These are phyloP conservation scores for Brachystomella parvula DNA, from an alignment of 1,140 invertebrate species.

Conservation along the genomic window DNA sequence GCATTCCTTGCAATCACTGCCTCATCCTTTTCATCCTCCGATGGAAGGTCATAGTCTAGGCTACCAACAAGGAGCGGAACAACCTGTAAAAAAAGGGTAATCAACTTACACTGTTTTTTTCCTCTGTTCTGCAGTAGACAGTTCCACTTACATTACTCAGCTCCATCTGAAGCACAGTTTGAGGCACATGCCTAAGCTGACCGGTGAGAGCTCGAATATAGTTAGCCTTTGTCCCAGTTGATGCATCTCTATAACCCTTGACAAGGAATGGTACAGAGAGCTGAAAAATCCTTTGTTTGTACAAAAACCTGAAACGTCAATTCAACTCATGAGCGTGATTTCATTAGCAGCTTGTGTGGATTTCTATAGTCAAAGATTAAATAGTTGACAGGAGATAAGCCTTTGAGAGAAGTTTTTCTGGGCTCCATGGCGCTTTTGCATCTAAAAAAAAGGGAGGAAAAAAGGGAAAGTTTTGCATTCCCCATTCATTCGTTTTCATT, in stretches of 20 bases:
- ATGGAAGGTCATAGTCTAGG: constrained; percentile 44
- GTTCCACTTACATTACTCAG: constrained; percentile 31
- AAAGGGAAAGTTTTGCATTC: not conserved
- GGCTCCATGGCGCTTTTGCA: too few relatives aligned
- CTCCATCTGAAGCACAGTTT: constrained; percentile 26
- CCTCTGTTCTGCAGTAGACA: not conserved
- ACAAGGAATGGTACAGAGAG: constrained; percentile 30
- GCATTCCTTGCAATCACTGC: constrained; percentile 25
- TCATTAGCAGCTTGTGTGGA: too few relatives aligned
- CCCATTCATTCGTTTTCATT: not conserved
- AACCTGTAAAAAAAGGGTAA: constrained; percentile 48
- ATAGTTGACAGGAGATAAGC: too few relatives aligned
- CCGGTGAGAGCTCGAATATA: constrained; percentile 31
- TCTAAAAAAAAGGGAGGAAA: too few relatives aligned
- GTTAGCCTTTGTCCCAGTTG: constrained; percentile 16
- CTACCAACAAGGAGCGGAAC: constrained; percentile 58
- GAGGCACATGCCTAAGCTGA: constrained; percentile 33
- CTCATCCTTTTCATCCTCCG: constrained; percentile 43
- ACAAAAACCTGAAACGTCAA: constrained; percentile 28
- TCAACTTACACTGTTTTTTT: not conserved
- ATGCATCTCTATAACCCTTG: not conserved
- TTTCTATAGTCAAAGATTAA: too few relatives aligned
- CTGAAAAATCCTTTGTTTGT: constrained; percentile 34
- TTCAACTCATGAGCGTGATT: too few relatives aligned
- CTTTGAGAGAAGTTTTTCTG: too few relatives aligned